phyloP scores from a whole-genome alignment of 2,797 vertebrate genomes.

The Hippoglossus hippoglossus region DNA sequence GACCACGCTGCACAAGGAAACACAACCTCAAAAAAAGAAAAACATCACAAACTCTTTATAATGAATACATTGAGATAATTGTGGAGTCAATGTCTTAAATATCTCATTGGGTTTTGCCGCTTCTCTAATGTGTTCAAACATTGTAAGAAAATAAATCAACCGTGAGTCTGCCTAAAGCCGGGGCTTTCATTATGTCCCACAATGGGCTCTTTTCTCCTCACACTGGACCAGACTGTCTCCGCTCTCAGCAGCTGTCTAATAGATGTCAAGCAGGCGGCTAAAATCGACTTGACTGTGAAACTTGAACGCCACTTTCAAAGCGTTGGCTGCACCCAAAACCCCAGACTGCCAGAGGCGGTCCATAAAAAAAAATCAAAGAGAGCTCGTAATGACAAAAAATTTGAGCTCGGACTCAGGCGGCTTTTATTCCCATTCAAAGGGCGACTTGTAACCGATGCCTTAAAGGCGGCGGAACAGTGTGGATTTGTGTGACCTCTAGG shows the following conservation, averaged over 20 bases:
- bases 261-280: conserved; percentile 63
- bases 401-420: conserved; percentile 34
- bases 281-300: conserved; percentile 68
- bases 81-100: neutral
- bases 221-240: conserved; percentile 28
- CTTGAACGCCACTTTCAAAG: conserved; percentile 66
- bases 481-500: conserved; percentile 55
- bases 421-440: conserved; percentile 46
- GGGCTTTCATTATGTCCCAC: conserved; percentile 22
- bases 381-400: conserved; percentile 50
- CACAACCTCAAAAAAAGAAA: neutral
- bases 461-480: conserved; percentile 31
- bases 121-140: conserved; percentile 23
- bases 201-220: conserved; percentile 43
- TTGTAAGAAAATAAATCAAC: neutral
- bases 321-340: conserved; percentile 46
- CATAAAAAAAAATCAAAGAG: conserved; percentile 68
- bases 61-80: conserved; percentile 1
- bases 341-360: conserved; percentile 58
- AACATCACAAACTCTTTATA: conserved; percentile 4
- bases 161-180: conserved; percentile 4
- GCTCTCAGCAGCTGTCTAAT: conserved; percentile 69
- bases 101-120: neutral
- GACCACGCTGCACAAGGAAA: neutral
- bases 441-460: conserved; percentile 55